phyloP scores from a whole-genome alignment of 2,888 invertebrate species.

The Chloroclysta siterata region DNA sequence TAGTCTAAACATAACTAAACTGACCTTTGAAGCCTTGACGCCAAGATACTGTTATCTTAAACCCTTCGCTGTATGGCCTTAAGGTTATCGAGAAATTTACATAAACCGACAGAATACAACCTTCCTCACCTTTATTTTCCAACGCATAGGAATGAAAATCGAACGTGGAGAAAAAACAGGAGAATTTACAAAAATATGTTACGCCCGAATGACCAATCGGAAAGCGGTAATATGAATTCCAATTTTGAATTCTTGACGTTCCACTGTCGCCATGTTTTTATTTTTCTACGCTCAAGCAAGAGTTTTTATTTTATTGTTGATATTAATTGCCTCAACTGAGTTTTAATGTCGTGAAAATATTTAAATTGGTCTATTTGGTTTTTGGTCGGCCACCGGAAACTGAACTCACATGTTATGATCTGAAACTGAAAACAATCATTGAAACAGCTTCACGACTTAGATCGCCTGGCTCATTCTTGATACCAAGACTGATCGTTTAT shows the following conservation, averaged over 20 bases:
- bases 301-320: slow-evolving; percentile 37
- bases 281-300: slow-evolving; percentile 40
- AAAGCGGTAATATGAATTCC: slow-evolving; percentile 58
- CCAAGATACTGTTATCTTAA: slow-evolving; percentile 63
- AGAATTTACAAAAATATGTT: slow-evolving; percentile 50
- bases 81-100: slow-evolving; percentile 52
- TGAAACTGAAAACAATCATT: too few relatives aligned
- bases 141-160: slow-evolving; percentile 36
- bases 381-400: slow-evolving; percentile 26
- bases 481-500: too few relatives aligned
- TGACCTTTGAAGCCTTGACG: slow-evolving; percentile 53
- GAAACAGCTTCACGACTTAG: too few relatives aligned
- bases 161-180: not conserved
- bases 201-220: slow-evolving; percentile 64
- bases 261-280: slow-evolving; percentile 61
- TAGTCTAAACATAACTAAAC: slow-evolving; percentile 27
- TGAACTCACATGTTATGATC: too few relatives aligned
- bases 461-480: too few relatives aligned
- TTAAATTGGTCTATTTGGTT: slow-evolving; percentile 34
- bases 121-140: slow-evolving; percentile 27
- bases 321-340: slow-evolving; percentile 32
- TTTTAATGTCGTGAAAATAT: slow-evolving; percentile 37
- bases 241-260: slow-evolving; percentile 64
- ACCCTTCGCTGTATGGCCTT: slow-evolving; percentile 58
- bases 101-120: slow-evolving; percentile 33